Evolutionary conservation across 1,140 invertebrate genomes (phyloP).

Genomic region (Doryteuthis pealeii): DNA sequence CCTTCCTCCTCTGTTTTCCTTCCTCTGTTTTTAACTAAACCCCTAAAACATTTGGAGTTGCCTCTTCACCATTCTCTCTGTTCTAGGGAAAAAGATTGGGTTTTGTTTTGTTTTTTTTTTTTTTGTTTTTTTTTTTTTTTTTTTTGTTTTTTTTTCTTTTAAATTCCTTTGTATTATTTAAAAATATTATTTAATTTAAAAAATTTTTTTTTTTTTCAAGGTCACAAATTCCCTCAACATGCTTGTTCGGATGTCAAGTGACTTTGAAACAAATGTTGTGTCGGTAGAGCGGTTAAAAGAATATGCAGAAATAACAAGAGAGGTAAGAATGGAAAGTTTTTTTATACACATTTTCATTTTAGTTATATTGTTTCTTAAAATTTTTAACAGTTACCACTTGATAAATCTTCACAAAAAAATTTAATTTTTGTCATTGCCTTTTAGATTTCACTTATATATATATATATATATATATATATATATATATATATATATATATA

Average conservation of each 20-base stretch:
- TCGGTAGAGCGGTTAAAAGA: slow-evolving; percentile 95
- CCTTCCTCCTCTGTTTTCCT: background rate
- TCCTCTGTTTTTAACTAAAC: background rate
- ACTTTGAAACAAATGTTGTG: slow-evolving; percentile 95
- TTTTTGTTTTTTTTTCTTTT: no score
- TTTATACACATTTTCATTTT: background rate
- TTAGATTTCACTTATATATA: background rate
- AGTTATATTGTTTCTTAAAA: background rate
- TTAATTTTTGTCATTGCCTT: background rate
- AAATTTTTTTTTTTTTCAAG: slow-evolving; percentile 28
- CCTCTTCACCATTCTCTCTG: no score
- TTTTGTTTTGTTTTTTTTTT: no score
- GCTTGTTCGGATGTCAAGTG: slow-evolving; percentile 90
- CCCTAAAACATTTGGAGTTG: background rate
- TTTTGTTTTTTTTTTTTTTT: no score
- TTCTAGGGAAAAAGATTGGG: no score
- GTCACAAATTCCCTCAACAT: slow-evolving; percentile 91
- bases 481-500: background rate
- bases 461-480: background rate
- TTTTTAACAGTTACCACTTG: background rate
- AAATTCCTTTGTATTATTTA: no score
- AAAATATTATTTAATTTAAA: no score
- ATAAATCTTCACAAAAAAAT: background rate
- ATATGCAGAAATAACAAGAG: slow-evolving; percentile 76
- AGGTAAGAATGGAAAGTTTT: slow-evolving; percentile 36